phyloP scores from a whole-genome alignment of 1,140 invertebrate species.

The Bombyx mori region DNA sequence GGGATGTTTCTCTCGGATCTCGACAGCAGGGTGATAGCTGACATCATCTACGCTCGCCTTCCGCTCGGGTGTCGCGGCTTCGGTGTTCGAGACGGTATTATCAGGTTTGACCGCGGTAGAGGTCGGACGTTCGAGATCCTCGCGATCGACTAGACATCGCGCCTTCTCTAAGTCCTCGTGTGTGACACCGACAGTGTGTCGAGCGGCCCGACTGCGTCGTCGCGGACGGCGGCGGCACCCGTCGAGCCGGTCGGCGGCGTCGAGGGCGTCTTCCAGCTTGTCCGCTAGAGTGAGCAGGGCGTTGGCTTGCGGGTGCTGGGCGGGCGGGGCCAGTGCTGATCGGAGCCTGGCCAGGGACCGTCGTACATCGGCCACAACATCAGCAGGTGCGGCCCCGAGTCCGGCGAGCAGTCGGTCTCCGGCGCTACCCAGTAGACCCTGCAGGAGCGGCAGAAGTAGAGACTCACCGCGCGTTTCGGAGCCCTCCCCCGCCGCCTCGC shows the following conservation, averaged over 20 bases:
- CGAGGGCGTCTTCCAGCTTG: slow-evolving; percentile 80
- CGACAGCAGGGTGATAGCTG: slow-evolving; percentile 43
- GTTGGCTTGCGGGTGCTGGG: slow-evolving; percentile 70
- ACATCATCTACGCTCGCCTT: slow-evolving; percentile 39
- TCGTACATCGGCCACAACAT: slow-evolving; percentile 84
- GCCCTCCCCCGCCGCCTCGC: slow-evolving; percentile 27
- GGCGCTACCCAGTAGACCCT: slow-evolving; percentile 68
- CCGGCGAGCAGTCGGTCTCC: slow-evolving; percentile 46
- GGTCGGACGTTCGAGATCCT: slow-evolving; percentile 48
- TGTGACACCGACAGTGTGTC: slow-evolving; percentile 87
- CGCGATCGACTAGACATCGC: slow-evolving; percentile 79
- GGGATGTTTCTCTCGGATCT: slow-evolving; percentile 32
- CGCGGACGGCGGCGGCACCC: slow-evolving; percentile 39
- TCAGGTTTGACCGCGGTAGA: slow-evolving; percentile 18
- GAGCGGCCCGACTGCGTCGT: slow-evolving; percentile 68
- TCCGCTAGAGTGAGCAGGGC: slow-evolving; percentile 82
- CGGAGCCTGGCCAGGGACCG: slow-evolving; percentile 81
- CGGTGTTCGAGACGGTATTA: slow-evolving; percentile 24
- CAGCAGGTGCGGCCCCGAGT: slow-evolving; percentile 50
- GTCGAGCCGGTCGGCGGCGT: slow-evolving; percentile 55
- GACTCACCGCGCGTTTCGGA: slow-evolving; percentile 63
- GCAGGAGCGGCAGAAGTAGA: slow-evolving; percentile 74
- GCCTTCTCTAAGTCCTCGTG: slow-evolving; percentile 83
- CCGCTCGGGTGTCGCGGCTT: slow-evolving; percentile 37
- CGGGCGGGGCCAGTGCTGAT: slow-evolving; percentile 76